Evolutionary conservation across 2,797 vertebrate genomes (phyloP).

Genomic region (Thripadectes ignobilis): DNA sequence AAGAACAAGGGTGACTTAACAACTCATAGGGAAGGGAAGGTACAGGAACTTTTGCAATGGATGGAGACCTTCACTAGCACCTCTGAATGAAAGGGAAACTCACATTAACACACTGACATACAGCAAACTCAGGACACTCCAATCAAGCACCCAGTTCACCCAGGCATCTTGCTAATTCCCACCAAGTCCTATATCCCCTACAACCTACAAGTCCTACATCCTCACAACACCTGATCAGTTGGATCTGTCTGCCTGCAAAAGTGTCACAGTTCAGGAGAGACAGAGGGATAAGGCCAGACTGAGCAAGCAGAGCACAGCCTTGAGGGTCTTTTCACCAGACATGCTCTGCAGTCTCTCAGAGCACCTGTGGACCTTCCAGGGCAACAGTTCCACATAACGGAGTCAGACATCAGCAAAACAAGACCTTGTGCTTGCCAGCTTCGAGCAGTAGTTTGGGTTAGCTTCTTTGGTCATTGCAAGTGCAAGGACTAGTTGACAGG

Average conservation of each 20-base stretch:
- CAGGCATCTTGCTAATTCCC: background rate
- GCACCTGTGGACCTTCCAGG: background rate
- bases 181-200: background rate
- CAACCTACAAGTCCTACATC: too few species aligned
- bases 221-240: background rate
- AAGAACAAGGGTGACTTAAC: background rate
- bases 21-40: background rate
- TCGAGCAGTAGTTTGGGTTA: background rate
- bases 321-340: background rate
- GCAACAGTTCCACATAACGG: background rate
- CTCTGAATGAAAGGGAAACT: background rate
- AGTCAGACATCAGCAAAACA: background rate
- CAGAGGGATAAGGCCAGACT: background rate
- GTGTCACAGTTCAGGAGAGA: background rate
- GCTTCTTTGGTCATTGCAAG: background rate
- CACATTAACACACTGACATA: background rate
- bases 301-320: background rate
- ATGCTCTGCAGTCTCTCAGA: background rate
- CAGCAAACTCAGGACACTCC: background rate
- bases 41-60: background rate
- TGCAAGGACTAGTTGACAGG: background rate
- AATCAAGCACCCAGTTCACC: background rate
- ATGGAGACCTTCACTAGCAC: background rate
- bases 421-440: background rate
- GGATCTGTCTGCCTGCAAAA: background rate